Percentiles rank a stretch among this genome's conserved stretches.
Evolutionary conservation across 2,113 vertebrate species (phyloP).

Genomic region (Dunckerocampus dactyliophorus): DNA sequence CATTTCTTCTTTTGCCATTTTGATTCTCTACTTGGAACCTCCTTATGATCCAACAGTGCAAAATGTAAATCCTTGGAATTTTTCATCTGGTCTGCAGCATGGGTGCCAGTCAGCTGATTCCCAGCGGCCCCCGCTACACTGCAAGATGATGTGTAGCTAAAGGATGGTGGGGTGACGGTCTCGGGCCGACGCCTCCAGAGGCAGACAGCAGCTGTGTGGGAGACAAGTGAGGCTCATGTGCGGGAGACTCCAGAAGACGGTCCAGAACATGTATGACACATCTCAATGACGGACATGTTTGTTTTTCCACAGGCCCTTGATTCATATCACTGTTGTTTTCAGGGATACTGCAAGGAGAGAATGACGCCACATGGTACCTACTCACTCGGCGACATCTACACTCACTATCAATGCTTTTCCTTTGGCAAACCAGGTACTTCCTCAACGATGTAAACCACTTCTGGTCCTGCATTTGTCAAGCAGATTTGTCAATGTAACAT

Average conservation of each 20-base stretch:
- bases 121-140: constrained; percentile 39
- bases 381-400: no score
- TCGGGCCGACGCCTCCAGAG: constrained; percentile 65
- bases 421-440: no score
- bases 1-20: no score
- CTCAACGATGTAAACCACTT: no score
- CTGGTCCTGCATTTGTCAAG: no score
- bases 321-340: constrained; percentile 79
- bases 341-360: constrained; percentile 54
- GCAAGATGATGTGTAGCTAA: constrained; percentile 46
- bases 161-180: constrained; percentile 21
- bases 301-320: constrained; percentile 77
- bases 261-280: constrained; percentile 49
- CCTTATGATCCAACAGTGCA: no score
- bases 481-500: no score
- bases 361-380: no score
- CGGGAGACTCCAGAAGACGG: constrained; percentile 75
- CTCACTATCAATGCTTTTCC: no score
- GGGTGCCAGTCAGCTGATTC: constrained; percentile 68
- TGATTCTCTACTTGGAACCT: no score
- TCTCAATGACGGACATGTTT: constrained; percentile 70
- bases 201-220: constrained; percentile 71
- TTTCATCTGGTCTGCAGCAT: constrained; percentile 64
- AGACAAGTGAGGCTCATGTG: constrained; percentile 72
- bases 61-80: no score